Evolutionary conservation across 1,140 invertebrate genomes (phyloP), one percentile per base, ranked within the genome.

Genomic region (Drosophila oshimai): DNA sequence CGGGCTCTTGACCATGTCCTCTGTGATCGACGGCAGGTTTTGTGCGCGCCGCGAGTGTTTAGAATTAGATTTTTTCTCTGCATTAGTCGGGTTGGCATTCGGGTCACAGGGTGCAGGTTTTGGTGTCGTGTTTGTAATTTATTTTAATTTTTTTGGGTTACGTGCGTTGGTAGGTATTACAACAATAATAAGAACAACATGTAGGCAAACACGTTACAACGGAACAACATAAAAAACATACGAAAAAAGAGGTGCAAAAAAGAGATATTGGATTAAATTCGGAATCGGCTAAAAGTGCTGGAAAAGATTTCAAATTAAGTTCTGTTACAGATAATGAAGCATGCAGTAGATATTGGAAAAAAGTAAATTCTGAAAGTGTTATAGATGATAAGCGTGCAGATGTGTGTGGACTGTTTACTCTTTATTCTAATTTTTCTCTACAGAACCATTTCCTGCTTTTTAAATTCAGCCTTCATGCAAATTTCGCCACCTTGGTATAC

Each of bases 1-100:
- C 3, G 95, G 95, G 91, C 96, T 97, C 89, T 95, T 94, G 36
- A 95, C 93, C 92, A 97, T 94, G 45, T 93, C 91, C 47, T 91
- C 91, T 90, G 70, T 83, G 69, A 86, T 86, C 47, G 54, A 45
- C 15, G 78, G 72, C 47, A 87, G 46, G 49, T 89, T 89, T 75
- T 84, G 74, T 73, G 71, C 57, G 54, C 65, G 61, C 39, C 78
- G 87, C 78, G 54, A 67, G 13, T 89, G 74, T 89, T 83, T 89
- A 47, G 74, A 88, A 89, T 88, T 84, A 84, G 84, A 84, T 89
- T 88, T 88, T 77, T 88, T 84, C 78, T 89, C 84, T 89, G 62
- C 61, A 83, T 87, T 88, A 84, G 80, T 78, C 58, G 41, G 17
- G 13, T 58, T 42, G 33, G 44, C 50, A 29, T 20, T 58, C 39